Conservation (phyloP, 2,797 vertebrate species). For the Anguilla megastoma region DNA sequence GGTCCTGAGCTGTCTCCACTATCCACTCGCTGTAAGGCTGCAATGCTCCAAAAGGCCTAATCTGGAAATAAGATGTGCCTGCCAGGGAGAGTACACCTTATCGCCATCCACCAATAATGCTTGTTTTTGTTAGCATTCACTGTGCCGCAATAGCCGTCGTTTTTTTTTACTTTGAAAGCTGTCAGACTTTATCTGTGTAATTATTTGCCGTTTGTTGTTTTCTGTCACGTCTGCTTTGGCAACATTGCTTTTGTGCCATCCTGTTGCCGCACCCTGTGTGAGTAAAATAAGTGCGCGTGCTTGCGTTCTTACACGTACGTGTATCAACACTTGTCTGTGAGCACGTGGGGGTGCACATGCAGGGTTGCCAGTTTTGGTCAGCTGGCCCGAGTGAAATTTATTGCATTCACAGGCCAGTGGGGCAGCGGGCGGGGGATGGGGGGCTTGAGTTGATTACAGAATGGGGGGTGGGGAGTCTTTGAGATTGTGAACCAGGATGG, state of each 20-base stretch:
- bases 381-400: no score
- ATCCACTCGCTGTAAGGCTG: not conserved
- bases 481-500: no score
- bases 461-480: no score
- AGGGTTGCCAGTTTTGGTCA: no score
- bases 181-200: constrained; percentile 3
- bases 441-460: no score
- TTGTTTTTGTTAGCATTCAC: constrained; percentile 1
- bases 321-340: not conserved
- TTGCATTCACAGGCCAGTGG: no score
- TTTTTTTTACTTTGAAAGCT: not conserved
- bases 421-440: no score
- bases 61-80: not conserved
- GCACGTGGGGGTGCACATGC: no score
- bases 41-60: not conserved
- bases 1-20: not conserved
- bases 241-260: not conserved
- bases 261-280: not conserved
- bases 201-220: constrained; percentile 6
- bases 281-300: not conserved
- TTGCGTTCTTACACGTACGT: not conserved
- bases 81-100: not conserved
- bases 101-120: not conserved
- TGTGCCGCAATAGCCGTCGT: not conserved
- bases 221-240: not conserved